Evolutionary conservation across 1,140 invertebrate genomes (phyloP), one percentile per base, ranked within the genome.

Genomic region (Brachionus rubens): DNA sequence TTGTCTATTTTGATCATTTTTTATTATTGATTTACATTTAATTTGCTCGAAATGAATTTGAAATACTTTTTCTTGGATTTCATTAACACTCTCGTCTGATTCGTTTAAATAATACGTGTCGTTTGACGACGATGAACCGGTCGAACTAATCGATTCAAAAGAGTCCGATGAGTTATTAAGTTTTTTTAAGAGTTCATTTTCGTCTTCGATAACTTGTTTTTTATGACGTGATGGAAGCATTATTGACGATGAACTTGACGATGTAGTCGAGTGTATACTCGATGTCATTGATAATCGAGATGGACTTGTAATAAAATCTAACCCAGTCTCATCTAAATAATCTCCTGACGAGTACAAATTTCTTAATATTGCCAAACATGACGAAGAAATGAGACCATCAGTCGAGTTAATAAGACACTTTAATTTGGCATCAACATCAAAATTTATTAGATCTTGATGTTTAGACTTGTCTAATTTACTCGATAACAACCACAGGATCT

Each of bases 401-500:
- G 50, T 54, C 10, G 68, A 72, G 21, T 72, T 72, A 4, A 72
- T 40, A 36, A 72, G 14, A 10, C 24, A 54, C 21, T 54, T 48
- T 36, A 72, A 54, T 50, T 72, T 72, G 5, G 46, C 28, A 50
- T 72, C 68, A 6, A 50, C 30, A n/a, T 41, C 68, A 19, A 50
- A 65, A 26, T 14, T 65, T 41, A 65, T 43, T 46, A 65, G 28
- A n/a, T 43, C 33, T 43, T 65, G 36, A 43, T 28, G 41, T n/a
- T 24, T 36, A 3, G 33, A 3, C 16, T 65, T 65, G 19, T 43
- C 40, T 1, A 65, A 43, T 65, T 41, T 65, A 4, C 24, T 14
- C 4, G 33, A 24, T 21, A 65, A 24, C 21, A 43, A 43, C 33
- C 59, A 65, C 1, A 65, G 10, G 9, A 65, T 41, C 43, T 65